A percentile compares a stretch with the other conserved stretches of the same genome.
Conservation (phyloP, 2,113 vertebrate species). For the Melanotaenia duboulayi region DNA sequence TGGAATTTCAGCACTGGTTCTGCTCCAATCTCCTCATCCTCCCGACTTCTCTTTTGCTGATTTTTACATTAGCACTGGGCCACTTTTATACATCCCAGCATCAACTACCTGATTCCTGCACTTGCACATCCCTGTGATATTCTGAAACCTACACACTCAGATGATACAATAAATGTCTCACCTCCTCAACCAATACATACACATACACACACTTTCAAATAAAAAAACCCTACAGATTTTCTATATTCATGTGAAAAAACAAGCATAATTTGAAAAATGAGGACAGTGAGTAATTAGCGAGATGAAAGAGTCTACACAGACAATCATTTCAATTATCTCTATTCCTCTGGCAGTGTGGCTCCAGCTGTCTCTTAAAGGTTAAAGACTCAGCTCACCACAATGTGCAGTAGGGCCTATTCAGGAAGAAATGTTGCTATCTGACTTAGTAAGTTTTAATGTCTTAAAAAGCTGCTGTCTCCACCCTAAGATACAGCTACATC, state of each 20-base stretch:
- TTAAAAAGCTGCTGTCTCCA: conserved; percentile 1
- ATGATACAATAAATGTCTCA: conserved; percentile 7
- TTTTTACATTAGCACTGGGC: conserved; percentile 54
- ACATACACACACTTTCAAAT: conserved; percentile 11
- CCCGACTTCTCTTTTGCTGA: conserved; percentile 9
- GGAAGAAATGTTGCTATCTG: conserved; percentile 49
- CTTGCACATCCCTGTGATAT: conserved; percentile 62
- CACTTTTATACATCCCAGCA: conserved; percentile 61
- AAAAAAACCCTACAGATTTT: conserved; percentile 8
- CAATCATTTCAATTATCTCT: conserved; percentile 71
- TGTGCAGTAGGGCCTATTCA: conserved; percentile 42
- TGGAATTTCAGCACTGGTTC: conserved; percentile 45
- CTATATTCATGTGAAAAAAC: conserved; percentile 24
- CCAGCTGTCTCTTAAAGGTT: conserved; percentile 64
- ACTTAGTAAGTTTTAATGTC: conserved; percentile 5
- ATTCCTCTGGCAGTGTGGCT: conserved; percentile 61
- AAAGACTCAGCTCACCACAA: conserved; percentile 45
- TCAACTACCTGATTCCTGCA: conserved; percentile 70
- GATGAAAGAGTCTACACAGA: conserved; percentile 59
- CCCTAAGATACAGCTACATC: background rate
- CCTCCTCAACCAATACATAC: background rate
- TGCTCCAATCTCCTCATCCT: conserved; percentile 46
- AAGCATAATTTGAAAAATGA: conserved; percentile 50
- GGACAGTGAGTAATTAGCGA: conserved; percentile 69
- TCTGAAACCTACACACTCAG: conserved; percentile 30